These are phyloP conservation scores for Pachydiplax longipennis DNA, from an alignment of 2,888 invertebrate species.

Conservation along the genomic window DNA sequence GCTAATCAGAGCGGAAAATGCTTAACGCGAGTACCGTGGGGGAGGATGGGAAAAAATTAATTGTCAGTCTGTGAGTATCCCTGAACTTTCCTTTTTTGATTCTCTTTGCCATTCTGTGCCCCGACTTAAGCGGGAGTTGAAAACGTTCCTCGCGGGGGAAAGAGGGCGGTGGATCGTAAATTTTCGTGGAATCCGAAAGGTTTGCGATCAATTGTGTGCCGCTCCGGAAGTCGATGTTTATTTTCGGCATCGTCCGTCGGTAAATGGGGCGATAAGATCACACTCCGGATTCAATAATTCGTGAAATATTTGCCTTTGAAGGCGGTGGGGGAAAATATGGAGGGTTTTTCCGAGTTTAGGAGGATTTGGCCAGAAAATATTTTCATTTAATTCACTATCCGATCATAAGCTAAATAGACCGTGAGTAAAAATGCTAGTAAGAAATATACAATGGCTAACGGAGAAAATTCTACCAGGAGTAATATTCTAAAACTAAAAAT, in stretches of 20 bases:
- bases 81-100: neutral
- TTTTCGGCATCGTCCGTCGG: neutral
- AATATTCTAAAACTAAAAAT: no score
- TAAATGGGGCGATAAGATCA: neutral
- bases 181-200: neutral
- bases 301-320: no score
- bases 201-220: neutral
- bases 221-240: neutral
- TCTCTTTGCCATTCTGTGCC: neutral
- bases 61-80: neutral
- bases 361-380: no score
- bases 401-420: no score
- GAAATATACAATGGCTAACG: no score
- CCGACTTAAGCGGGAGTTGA: neutral
- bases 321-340: no score
- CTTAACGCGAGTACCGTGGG: neutral
- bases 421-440: no score
- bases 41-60: neutral
- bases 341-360: no score
- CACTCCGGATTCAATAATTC: no score
- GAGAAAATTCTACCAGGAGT: no score
- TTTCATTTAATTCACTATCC: no score
- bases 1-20: slow-evolving; percentile 19
- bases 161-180: neutral
- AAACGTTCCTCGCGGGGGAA: neutral